phyloP scores from a whole-genome alignment of 2,113 vertebrate genomes.

The Tragelaphus scriptus region DNA sequence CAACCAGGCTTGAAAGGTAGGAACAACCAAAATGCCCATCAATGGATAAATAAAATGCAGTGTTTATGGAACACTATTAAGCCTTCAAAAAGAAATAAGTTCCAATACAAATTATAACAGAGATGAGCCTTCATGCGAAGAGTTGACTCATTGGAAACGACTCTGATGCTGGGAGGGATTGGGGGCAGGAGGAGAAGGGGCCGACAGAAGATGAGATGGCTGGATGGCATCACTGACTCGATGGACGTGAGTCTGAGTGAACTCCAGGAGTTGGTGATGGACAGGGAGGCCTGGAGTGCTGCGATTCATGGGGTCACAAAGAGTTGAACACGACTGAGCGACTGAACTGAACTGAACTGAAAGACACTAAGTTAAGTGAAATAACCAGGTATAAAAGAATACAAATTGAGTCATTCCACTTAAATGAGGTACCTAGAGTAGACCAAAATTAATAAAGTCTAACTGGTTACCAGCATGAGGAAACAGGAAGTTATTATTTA shows the following conservation, averaged over 20 bases:
- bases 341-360: too few relatives aligned
- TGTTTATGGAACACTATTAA: background rate
- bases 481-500: background rate
- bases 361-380: background rate
- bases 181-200: too few relatives aligned
- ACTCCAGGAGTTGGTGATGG: too few relatives aligned
- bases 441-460: background rate
- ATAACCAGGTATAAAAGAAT: background rate
- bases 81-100: background rate
- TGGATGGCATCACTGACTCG: too few relatives aligned
- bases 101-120: background rate
- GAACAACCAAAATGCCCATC: background rate
- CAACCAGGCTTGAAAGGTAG: background rate
- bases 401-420: background rate
- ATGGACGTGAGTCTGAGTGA: too few relatives aligned
- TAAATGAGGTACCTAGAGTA: background rate
- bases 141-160: too few relatives aligned
- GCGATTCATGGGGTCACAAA: too few relatives aligned
- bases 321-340: too few relatives aligned
- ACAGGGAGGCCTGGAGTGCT: too few relatives aligned
- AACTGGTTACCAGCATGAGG: background rate
- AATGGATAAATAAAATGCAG: background rate
- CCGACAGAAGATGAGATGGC: too few relatives aligned
- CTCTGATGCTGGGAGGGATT: too few relatives aligned
- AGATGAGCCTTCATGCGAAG: background rate